Base-by-base conservation (phyloP, 2,888 invertebrate genomes). In the Gnatocerus cornutus region DNA sequence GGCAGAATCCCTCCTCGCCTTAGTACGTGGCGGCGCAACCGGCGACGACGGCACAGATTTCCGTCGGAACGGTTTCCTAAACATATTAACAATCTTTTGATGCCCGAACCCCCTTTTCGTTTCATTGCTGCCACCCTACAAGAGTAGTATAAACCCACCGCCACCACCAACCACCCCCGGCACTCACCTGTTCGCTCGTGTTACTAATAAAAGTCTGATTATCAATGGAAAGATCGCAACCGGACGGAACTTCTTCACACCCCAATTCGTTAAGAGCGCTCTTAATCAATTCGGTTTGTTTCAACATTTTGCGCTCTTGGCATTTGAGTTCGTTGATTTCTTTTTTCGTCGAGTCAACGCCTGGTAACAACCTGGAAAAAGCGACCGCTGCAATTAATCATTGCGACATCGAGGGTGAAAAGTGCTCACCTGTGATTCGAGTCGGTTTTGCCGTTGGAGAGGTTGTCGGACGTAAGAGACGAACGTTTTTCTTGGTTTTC, bases 161-260 rank as follows among this genome's bases (percentile, higher is more conserved):
- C 13, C 33, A 33, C 33, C 33, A 33, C 33, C 33, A n/a, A n/a
- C 33, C 33, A n/a, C 33, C 33, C 33, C 33, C 33, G 7, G 29
- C 7, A n/a, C 52, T 63, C 84, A 91, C 91, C 89, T 90, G 91
- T 71, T 92, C 91, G 65, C 88, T 89, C 14, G 89, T 86, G 81
- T 87, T 87, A 71, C 90, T 92, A 72, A 91, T 90, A 79, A 86
- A 91, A 84, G 85, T 89, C 86, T 77, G 91, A 87, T 68, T 89
- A 85, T 74, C 89, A 83, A 86, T 83, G 7, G 85, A 84, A 6
- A 94, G 87, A 84, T 95, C 95, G 82, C 94, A 94, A 56, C 94
- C 95, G 5, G 93, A 92, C 10, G 95, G 95, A 68, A 93, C 89
- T 85, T 95, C 95, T 84, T 95, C 95, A 82, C 95, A 95, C 64